These are phyloP conservation scores for Psephotus haematonotus DNA, from an alignment of 2,113 vertebrate genomes.

Conservation along the genomic window DNA sequence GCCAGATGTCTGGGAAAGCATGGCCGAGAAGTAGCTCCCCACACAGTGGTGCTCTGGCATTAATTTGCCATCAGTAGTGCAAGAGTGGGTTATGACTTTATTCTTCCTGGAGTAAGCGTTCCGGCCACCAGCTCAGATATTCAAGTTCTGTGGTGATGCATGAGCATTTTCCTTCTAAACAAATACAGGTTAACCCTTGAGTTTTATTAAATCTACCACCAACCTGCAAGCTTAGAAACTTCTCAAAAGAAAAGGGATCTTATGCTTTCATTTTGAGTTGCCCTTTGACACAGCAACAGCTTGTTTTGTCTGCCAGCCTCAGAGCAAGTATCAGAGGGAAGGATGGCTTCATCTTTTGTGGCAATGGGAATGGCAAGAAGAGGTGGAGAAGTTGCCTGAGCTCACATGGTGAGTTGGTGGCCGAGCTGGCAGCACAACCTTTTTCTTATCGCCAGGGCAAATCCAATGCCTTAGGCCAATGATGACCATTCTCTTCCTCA, in stretches of 20 bases:
- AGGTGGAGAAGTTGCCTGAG: background rate
- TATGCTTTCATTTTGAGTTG: background rate
- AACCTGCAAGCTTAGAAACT: background rate
- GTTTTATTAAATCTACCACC: background rate
- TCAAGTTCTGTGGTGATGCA: background rate
- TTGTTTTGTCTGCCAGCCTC: background rate
- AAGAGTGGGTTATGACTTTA: conserved; percentile 31
- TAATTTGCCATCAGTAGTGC: conserved; percentile 41
- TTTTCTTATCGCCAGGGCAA: background rate
- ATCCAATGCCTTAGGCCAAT: background rate
- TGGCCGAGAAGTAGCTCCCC: conserved; percentile 14
- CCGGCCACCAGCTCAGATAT: background rate
- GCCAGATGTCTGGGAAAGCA: conserved; percentile 50
- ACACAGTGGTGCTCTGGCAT: conserved; percentile 48
- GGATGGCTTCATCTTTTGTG: background rate
- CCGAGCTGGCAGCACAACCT: background rate
- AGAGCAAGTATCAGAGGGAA: background rate
- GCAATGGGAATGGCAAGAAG: background rate
- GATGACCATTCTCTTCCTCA: background rate
- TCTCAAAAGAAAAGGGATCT: background rate
- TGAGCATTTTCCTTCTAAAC: background rate
- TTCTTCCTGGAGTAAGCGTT: conserved; percentile 19
- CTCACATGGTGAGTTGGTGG: rapidly evolving
- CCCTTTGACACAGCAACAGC: background rate
- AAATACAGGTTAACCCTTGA: background rate